Evolutionary conservation across 1,140 invertebrate species (phyloP).

Genomic region (Goniozus legneri): DNA sequence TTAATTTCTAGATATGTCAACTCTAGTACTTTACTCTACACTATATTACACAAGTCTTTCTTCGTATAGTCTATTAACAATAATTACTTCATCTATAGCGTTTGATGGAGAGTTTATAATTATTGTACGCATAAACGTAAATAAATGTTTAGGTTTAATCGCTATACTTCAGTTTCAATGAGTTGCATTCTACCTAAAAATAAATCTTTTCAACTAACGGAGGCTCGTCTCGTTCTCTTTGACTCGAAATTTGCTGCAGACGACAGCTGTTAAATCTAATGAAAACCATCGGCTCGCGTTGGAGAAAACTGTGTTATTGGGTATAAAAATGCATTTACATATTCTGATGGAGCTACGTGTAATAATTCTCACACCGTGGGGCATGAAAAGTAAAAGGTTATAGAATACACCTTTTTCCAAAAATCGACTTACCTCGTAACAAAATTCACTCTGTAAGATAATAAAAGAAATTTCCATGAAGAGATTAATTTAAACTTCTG

Average conservation of each 20-base stretch:
- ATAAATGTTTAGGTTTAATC: no score
- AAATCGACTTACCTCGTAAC: conserved; percentile 10
- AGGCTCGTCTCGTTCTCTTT: conserved; percentile 23
- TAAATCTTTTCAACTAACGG: no score
- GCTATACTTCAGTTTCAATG: no score
- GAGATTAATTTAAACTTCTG: no score
- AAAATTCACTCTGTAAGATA: not conserved
- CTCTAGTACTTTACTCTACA: not conserved
- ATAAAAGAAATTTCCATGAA: no score
- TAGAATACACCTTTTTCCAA: not conserved
- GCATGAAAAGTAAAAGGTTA: no score
- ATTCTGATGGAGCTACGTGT: conserved; percentile 20
- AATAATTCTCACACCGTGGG: no score
- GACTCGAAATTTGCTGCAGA: conserved; percentile 46
- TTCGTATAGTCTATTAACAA: not conserved
- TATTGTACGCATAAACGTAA: no score
- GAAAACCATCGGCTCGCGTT: conserved; percentile 36
- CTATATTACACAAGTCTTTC: not conserved
- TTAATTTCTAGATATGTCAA: not conserved
- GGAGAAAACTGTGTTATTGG: conserved; percentile 25
- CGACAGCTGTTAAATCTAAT: conserved; percentile 43
- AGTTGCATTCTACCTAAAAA: no score
- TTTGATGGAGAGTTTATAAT: no score
- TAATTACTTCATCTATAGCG: no score
- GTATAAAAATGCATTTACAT: conserved; percentile 22